Evolutionary conservation across 1,140 invertebrate genomes (phyloP), one percentile per base, ranked within the genome.

Genomic region (Zaprionus inermis): DNA sequence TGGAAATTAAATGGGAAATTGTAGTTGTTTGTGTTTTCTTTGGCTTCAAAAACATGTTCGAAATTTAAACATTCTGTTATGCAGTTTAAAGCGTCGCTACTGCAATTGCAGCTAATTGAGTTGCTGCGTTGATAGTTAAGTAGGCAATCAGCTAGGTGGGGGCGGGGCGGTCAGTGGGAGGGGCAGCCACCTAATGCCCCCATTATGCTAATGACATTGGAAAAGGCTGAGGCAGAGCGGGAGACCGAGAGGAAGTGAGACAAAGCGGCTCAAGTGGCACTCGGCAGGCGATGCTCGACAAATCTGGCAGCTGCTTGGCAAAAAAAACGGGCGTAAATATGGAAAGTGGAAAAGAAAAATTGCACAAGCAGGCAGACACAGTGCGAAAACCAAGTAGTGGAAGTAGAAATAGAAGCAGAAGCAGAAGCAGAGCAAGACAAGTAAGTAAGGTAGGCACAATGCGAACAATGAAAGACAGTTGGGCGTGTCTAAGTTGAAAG

Each of bases 181-280:
- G 68, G 32, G 28, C 49, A 51, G 24, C 74, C 75, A 89, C 83
- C 83, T 89, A 88, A 86, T 89, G 84, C 72, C 84, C 83, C 84
- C 80, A 88, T 88, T 88, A 88, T 89, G 83, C 84, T 83, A 88
- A 88, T 88, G 84, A 82, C 80, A 88, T 80, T 79, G 83, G 61
- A 77, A 79, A 71, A 66, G 67, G 66, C 41, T 30, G 51, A 28
- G 24, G 5, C 14, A 14, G 16, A 28, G 3, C 0, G 24, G 5
- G 24, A 28, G 24, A 28, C 3, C 3, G 24, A 28, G 24, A 28
- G 24, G 5, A 4, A 4, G 24, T 0, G 76, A 72, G 61, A 63
- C 57, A 79, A 70, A 54, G 69, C 72, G 51, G 51, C 54, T n/a
- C 67, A 60, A 76, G 68, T 65, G 68, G 54, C 73, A 72, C 60